These are phyloP conservation scores for Apoda limacodes DNA, from an alignment of 2,888 invertebrate genomes.

Conservation along the genomic window DNA sequence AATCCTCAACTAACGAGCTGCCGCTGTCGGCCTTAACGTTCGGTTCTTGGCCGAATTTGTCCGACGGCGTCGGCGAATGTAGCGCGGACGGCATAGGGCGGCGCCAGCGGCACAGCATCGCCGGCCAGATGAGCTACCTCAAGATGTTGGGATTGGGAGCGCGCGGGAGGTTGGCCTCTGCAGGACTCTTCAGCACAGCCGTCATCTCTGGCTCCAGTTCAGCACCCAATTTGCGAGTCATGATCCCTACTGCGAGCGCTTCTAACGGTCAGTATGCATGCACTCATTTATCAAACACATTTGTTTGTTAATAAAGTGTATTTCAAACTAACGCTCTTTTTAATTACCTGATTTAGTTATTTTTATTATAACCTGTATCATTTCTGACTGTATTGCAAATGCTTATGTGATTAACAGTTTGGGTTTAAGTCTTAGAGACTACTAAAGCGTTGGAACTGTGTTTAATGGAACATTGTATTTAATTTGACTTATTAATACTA, in stretches of 20 bases:
- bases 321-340: too few relatives aligned
- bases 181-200: constrained; percentile 94
- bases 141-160: constrained; percentile 85
- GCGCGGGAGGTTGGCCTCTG: constrained; percentile 70
- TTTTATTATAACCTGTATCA: too few relatives aligned
- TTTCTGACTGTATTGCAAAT: too few relatives aligned
- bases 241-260: constrained; percentile 82
- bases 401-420: too few relatives aligned
- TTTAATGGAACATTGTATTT: too few relatives aligned
- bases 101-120: constrained; percentile 95
- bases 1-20: constrained; percentile 77
- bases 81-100: constrained; percentile 71
- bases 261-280: constrained; percentile 81
- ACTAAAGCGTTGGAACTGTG: too few relatives aligned
- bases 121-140: constrained; percentile 95
- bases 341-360: too few relatives aligned
- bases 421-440: too few relatives aligned
- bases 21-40: constrained; percentile 73
- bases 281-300: too few relatives aligned
- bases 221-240: constrained; percentile 89
- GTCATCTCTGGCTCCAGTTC: constrained; percentile 96
- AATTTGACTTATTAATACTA: too few relatives aligned
- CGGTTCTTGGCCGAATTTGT: constrained; percentile 20
- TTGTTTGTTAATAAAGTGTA: too few relatives aligned
- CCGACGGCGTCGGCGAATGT: constrained; percentile 35